Evolutionary conservation across 2,797 vertebrate species (phyloP), one percentile per base, ranked within the genome.

Genomic region (Luscinia luscinia): DNA sequence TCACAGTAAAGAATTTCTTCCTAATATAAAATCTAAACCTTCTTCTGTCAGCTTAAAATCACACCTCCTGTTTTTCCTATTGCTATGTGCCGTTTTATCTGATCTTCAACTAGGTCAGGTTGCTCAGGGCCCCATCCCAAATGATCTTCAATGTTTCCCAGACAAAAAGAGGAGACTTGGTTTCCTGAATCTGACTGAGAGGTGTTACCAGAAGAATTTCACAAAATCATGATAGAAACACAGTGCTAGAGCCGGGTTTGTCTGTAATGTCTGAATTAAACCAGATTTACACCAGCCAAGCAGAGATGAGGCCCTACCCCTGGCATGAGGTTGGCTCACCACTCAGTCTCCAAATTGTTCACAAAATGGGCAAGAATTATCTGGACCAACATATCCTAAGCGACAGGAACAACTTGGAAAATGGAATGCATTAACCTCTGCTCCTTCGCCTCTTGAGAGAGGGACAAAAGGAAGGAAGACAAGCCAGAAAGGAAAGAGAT

Each of bases 391-490:
- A 3, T 12, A 41, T 40, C n/a, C 41, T 77, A 46, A 87, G 40
- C 22, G 48, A 45, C 0, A 14, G 84, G 32, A 89, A 54, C 26
- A 61, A 26, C 13, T 16, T 72, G 59, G 32, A 46, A 48, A 55
- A 46, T 28, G 9, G 26, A 62, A 32, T 48, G 17, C 9, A 5
- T 49, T 62, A 18, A 43, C 28, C 22, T 78, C 7, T 64, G 18
- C n/a, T 83, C 27, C 43, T 45, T 93, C 58, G 63, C 9, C 36
- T 83, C 78, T 61, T 41, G 11, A 76, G 81, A 66, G 55, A 68
- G 36, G 40, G 54, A 81, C 40, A 81, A 81, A 91, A 86, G 69
- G 66, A 91, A 92, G 41, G 78, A 83, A 93, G 93, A 23, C 43
- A 92, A 69, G 17, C 15, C 64, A 52, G 68, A 93, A 94, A 89